phyloP scores from a whole-genome alignment of 2,113 vertebrate species.

The Cricetomys ansorgei region DNA sequence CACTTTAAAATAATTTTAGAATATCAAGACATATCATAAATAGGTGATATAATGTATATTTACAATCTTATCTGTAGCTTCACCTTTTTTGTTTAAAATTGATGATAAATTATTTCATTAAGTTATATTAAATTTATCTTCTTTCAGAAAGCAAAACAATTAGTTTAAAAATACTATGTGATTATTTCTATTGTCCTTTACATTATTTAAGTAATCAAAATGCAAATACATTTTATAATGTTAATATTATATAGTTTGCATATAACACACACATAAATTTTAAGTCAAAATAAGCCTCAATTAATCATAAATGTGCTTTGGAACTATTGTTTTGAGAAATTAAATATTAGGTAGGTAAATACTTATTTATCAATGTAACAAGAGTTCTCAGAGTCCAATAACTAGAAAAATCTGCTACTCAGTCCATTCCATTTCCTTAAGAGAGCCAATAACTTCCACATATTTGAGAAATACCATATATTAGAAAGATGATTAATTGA shows the following conservation, averaged over 20 bases:
- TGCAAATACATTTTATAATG: not conserved
- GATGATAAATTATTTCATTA: not conserved
- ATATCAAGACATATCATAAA: not conserved
- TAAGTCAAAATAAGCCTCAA: not conserved
- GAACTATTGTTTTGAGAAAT: not conserved
- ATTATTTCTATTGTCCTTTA: slow-evolving; percentile 5
- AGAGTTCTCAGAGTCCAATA: not conserved
- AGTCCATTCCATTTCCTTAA: slow-evolving; percentile 29
- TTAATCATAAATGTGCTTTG: not conserved
- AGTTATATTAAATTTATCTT: not conserved
- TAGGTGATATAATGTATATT: not conserved
- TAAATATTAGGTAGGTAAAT: slow-evolving; percentile 9
- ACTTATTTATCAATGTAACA: slow-evolving; percentile 13
- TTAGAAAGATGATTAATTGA: slow-evolving; percentile 62
- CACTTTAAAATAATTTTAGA: not conserved
- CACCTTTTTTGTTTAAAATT: not conserved
- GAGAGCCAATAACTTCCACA: slow-evolving; percentile 30
- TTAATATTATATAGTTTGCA: not conserved
- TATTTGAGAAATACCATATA: slow-evolving; percentile 52
- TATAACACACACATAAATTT: not conserved
- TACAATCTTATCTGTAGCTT: not conserved
- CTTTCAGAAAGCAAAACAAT: slow-evolving; percentile 34
- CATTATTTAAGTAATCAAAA: slow-evolving; percentile 1
- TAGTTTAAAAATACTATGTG: not conserved
- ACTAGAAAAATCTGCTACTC: not conserved